These are phyloP conservation scores for Sylvicapra grimmia DNA, from an alignment of 2,113 vertebrate genomes.

Conservation along the genomic window DNA sequence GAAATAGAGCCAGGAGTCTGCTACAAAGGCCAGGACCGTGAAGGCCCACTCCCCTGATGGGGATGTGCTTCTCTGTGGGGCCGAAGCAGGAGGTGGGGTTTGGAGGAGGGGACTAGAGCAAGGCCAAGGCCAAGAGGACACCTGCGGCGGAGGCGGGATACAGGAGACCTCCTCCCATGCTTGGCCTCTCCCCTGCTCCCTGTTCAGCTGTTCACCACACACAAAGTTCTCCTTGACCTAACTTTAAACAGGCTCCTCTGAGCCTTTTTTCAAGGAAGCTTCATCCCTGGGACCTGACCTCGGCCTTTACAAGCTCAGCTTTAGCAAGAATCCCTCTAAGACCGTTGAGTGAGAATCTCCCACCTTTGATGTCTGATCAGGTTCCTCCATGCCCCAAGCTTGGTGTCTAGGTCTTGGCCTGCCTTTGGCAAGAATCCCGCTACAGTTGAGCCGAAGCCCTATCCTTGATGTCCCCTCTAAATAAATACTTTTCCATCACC, in stretches of 20 bases:
- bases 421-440: neutral
- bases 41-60: neutral
- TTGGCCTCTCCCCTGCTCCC: neutral
- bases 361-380: neutral
- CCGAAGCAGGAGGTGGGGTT: neutral
- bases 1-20: neutral
- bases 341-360: neutral
- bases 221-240: neutral
- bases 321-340: neutral
- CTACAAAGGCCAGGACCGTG: neutral
- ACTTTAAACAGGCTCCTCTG: neutral
- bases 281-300: neutral
- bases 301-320: fast-evolving
- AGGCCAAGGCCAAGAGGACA: fast-evolving
- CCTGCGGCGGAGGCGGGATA: fast-evolving
- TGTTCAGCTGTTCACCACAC: neutral
- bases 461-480: neutral
- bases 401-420: neutral
- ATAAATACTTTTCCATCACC: neutral
- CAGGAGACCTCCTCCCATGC: neutral
- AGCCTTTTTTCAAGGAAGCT: neutral
- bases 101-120: neutral
- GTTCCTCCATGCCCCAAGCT: neutral
- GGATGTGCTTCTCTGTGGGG: neutral
- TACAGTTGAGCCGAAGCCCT: neutral